Percentiles rank a stretch among this genome's conserved stretches.
phyloP scores from a whole-genome alignment of 2,888 invertebrate species.

The Petrolisthes cinctipes region DNA sequence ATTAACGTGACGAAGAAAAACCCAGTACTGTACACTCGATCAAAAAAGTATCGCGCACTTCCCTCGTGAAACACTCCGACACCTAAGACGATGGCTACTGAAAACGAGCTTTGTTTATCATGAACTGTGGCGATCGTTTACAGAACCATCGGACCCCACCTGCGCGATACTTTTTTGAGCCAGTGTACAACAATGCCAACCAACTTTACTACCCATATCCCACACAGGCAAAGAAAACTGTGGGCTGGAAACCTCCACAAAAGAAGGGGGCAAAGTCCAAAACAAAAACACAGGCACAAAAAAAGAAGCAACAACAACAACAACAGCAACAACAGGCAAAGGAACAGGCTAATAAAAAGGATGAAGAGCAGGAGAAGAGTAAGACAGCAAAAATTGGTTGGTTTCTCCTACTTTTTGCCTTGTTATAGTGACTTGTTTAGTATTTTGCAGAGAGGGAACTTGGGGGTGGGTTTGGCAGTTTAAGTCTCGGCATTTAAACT shows the following conservation, averaged over 20 bases:
- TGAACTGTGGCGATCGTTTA: too few species aligned
- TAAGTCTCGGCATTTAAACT: too few species aligned
- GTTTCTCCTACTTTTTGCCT: slow-evolving; percentile 31
- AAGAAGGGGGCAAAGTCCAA: slow-evolving; percentile 49
- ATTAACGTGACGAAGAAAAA: too few species aligned
- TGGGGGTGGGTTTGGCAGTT: too few species aligned
- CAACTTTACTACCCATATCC: neutral
- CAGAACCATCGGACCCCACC: too few species aligned
- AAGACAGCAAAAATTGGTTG: slow-evolving; percentile 46
- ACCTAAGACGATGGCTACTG: too few species aligned
- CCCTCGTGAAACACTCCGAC: too few species aligned
- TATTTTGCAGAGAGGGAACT: too few species aligned
- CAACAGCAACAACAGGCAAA: neutral
- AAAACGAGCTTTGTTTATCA: too few species aligned
- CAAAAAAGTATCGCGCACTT: too few species aligned
- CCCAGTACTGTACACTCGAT: too few species aligned
- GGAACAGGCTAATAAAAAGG: slow-evolving; percentile 34
- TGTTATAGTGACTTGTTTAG: slow-evolving; percentile 9
- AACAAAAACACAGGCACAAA: slow-evolving; percentile 46
- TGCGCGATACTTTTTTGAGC: neutral
- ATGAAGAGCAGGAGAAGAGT: slow-evolving; percentile 69
- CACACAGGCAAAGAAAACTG: slow-evolving; percentile 43
- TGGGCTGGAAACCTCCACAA: slow-evolving; percentile 48
- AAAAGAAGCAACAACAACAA: slow-evolving; percentile 47
- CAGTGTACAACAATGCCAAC: neutral